Percentiles rank a stretch among this genome's conserved stretches.
Evolutionary conservation across 2,113 vertebrate species (phyloP).

Genomic region (Myotis yumanensis): DNA sequence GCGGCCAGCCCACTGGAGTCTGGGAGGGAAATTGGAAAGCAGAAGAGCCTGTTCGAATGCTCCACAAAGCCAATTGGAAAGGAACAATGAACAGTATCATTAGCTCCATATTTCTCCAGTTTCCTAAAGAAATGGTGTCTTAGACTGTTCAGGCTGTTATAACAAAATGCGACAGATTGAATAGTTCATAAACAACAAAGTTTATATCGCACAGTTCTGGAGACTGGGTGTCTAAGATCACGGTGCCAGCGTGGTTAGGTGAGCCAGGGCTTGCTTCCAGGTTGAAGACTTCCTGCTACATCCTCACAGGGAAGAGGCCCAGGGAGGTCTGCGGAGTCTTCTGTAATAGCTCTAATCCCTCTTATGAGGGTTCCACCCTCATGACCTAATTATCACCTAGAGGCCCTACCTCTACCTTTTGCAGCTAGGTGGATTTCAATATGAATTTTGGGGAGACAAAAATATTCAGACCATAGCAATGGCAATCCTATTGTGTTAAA

Average conservation of each 20-base stretch:
- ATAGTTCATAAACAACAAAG: background rate
- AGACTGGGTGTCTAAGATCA: background rate
- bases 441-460: background rate
- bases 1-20: background rate
- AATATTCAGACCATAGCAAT: background rate
- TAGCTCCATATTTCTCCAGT: background rate
- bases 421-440: background rate
- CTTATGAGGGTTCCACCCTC: background rate
- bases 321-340: background rate
- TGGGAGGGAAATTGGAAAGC: background rate
- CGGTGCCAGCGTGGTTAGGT: background rate
- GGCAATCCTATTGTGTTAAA: background rate
- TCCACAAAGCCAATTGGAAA: constrained; percentile 16
- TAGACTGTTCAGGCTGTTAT: background rate
- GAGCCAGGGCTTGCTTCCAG: background rate
- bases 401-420: background rate
- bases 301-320: background rate
- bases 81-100: background rate
- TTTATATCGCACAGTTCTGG: background rate
- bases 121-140: constrained; percentile 15
- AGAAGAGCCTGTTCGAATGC: background rate
- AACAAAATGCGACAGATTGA: background rate
- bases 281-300: background rate
- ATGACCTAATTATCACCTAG: background rate
- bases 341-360: background rate